These are phyloP conservation scores for Hyperoplus immaculatus DNA, from an alignment of 2,797 vertebrate species.

Conservation along the genomic window DNA sequence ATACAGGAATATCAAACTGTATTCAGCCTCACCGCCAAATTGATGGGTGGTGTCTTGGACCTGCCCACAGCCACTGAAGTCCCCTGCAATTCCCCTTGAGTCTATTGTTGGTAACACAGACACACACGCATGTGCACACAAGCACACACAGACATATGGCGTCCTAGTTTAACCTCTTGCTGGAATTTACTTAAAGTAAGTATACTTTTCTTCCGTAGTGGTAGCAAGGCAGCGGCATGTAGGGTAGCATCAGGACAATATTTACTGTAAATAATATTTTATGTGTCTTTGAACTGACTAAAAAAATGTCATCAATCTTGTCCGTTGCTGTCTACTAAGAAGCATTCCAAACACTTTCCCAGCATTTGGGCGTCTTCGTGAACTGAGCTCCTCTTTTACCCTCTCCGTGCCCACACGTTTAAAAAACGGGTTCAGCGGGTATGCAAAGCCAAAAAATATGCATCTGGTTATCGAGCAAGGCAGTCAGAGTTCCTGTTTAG, in stretches of 20 bases:
- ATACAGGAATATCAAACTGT: slow-evolving; percentile 87
- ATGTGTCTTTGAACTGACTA: slow-evolving; percentile 32
- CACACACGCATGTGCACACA: slow-evolving; percentile 58
- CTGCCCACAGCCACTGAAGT: slow-evolving; percentile 85
- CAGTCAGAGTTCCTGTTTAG: slow-evolving; percentile 55
- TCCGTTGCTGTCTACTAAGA: slow-evolving; percentile 35
- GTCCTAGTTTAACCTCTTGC: slow-evolving; percentile 82
- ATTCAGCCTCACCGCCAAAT: slow-evolving; percentile 86
- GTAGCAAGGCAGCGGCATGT: slow-evolving; percentile 34
- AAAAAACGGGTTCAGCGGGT: slow-evolving; percentile 85
- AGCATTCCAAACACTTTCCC: slow-evolving; percentile 69
- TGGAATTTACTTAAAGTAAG: slow-evolving; percentile 73
- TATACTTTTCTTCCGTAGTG: slow-evolving; percentile 40
- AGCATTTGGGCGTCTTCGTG: slow-evolving; percentile 81
- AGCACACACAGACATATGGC: slow-evolving; percentile 76
- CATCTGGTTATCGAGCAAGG: slow-evolving; percentile 76
- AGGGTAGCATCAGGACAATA: slow-evolving; percentile 25
- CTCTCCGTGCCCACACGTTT: slow-evolving; percentile 78
- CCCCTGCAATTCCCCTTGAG: slow-evolving; percentile 85
- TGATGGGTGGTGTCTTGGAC: slow-evolving; percentile 87
- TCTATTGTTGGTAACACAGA: slow-evolving; percentile 86
- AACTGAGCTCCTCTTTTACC: slow-evolving; percentile 55
- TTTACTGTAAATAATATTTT: slow-evolving; percentile 39
- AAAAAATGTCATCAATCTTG: slow-evolving; percentile 24
- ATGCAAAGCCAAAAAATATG: slow-evolving; percentile 81